Evolutionary conservation across 2,113 vertebrate genomes (phyloP), one percentile per base, ranked within the genome.

Genomic region (Acinonyx jubatus): DNA sequence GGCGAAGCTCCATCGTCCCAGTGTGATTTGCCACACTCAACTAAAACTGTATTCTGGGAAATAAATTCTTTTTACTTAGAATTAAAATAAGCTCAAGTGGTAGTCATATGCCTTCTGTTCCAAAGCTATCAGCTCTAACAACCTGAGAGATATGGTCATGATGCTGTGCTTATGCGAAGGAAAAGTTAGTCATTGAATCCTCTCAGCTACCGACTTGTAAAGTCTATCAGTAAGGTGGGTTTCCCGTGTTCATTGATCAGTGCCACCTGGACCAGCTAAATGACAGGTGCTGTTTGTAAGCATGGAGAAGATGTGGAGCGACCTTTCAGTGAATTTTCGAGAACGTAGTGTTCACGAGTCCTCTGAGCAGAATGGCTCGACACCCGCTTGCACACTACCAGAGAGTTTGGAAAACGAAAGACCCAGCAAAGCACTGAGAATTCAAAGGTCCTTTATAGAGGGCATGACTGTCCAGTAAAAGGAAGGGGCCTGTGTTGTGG

Each of bases 81-180:
- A 85, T 85, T 93, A 84, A 74, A 95, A 76, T 38, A 89, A 96
- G 52, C 50, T 57, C 78, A 73, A 80, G 38, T 83, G 78, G 61
- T 61, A 8, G 63, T 92, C 50, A 27, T 9, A 14, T 19, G 65
- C 36, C 86, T 93, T 85, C 81, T 57, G 71, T 91, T 92, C 41
- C 52, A 45, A 38, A 91, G 73, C 92, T 74, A 48, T 88, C 36
- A 55, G 3, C 57, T 93, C 81, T 57, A 13, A 82, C 25, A 25
- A 50, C 89, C 57, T 45, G n/a, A 73, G 87, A 87, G 36, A 25
- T 41, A 36, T 21, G 13, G 5, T 31, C 38, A 25, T 31, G 50
- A 8, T 36, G 31, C 66, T 89, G 10, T 5, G 41, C 5, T 41
- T 21, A 41, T 14, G 8, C 8, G 13, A 71, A 85, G 69, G 41